phyloP scores from a whole-genome alignment of 2,888 invertebrate species.

The Autographa pulchrina region DNA sequence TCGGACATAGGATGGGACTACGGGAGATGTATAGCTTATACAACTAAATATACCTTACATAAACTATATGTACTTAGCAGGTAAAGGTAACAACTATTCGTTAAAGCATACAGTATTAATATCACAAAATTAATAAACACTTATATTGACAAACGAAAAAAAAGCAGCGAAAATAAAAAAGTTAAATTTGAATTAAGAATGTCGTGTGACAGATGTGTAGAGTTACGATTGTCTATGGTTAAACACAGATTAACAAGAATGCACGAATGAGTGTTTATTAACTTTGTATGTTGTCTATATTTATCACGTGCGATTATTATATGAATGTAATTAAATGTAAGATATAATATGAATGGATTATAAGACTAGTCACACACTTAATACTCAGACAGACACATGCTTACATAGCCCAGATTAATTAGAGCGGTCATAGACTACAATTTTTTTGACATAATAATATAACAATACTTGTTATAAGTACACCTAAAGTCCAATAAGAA shows the following conservation, averaged over 20 bases:
- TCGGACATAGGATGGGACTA: conserved; percentile 70
- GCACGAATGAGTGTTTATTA: conserved; percentile 18
- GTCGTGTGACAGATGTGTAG: not conserved
- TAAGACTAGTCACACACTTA: conserved; percentile 59
- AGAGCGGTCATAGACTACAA: too few species aligned
- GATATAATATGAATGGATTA: conserved; percentile 38
- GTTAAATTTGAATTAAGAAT: not conserved
- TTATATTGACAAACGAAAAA: conserved; percentile 7
- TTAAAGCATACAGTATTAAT: conserved; percentile 71
- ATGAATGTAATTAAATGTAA: conserved; percentile 34
- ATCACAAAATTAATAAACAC: conserved; percentile 31
- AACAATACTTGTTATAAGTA: too few species aligned
- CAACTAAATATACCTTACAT: conserved; percentile 56
- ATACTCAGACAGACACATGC: conserved; percentile 27
- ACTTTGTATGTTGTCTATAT: conserved; percentile 21
- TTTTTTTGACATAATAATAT: too few species aligned
- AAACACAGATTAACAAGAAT: not conserved
- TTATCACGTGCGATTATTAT: conserved; percentile 50
- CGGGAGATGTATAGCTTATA: conserved; percentile 65
- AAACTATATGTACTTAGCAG: conserved; percentile 63
- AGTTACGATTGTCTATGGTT: not conserved
- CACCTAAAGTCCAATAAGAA: not conserved
- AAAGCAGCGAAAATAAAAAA: not conserved
- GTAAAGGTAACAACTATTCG: conserved; percentile 68
- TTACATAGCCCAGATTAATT: not conserved